phyloP scores from a whole-genome alignment of 2,113 vertebrate species.

The Corythornis madagascariensis region DNA sequence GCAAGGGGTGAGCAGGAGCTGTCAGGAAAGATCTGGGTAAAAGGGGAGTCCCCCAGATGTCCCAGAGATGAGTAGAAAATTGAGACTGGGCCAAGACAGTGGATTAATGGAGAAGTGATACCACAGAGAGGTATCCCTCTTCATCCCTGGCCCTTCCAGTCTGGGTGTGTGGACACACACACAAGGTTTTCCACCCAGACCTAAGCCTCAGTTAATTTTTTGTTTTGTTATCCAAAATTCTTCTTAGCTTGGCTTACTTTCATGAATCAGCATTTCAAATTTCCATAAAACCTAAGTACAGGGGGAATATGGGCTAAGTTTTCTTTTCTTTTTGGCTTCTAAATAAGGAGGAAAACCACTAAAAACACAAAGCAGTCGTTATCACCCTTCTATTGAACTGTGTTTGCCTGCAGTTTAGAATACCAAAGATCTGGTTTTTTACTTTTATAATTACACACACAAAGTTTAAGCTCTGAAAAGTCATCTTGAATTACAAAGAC shows the following conservation, averaged over 20 bases:
- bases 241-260: background rate
- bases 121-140: background rate
- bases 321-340: background rate
- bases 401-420: background rate
- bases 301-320: background rate
- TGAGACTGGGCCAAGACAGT: background rate
- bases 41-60: background rate
- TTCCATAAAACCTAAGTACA: background rate
- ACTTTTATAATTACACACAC: background rate
- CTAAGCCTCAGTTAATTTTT: background rate
- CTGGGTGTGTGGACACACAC: background rate
- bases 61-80: background rate
- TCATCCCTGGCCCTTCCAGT: background rate
- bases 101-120: background rate
- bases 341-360: background rate
- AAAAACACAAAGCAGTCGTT: background rate
- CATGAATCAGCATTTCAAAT: background rate
- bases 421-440: background rate
- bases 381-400: background rate
- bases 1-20: background rate
- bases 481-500: conserved; percentile 33
- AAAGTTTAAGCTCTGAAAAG: background rate
- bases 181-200: background rate
- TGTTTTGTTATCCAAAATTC: background rate
- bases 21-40: background rate